Evolutionary conservation across 2,888 invertebrate genomes (phyloP), one percentile per base, ranked within the genome.

Genomic region (Harpalus rubripes): DNA sequence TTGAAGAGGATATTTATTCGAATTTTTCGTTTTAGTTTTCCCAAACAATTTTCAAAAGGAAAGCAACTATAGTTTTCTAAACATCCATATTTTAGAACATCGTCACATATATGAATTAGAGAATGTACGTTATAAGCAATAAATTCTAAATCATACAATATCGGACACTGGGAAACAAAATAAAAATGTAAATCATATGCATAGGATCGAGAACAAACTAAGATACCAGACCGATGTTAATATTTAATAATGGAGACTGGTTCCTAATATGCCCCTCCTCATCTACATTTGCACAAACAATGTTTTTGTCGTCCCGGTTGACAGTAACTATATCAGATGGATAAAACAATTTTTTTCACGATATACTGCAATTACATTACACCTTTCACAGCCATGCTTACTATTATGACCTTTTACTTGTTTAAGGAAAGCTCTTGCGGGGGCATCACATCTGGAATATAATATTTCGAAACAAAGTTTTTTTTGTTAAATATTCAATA

Each of bases 171-270:
- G 10, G 56, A 56, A 56, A 56, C 56, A 56, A 56, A 56, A 56
- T 56, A 74, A 15, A 39, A n/a, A n/a, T n/a, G n/a, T 74, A 74
- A 32, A 74, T 41, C 22, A 74, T 41, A 74, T 74, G 74, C 39
- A 41, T 74, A 10, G 74, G 74, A 41, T 74, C 44, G 5, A 74
- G 41, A 12, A 18, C 16, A 74, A 74, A 74, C 18, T 74, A 44
- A 16, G 12, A 12, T 8, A 74, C 18, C 12, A 74, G n/a, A 2
- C 41, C n/a, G 4, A 74, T 16, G 10, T n/a, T 15, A 44, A 74
- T n/a, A 10, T 26, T 5, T 12, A 74, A n/a, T 12, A 74, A 39
- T n/a, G 44, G 26, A 8, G 44, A 74, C 7, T 74, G 32, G 4
- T 7, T 4, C 22, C 44, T 74, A 44, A 74, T 74, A 7, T 74